phyloP scores from a whole-genome alignment of 1,140 invertebrate species.

The Cotesia vestalis region DNA sequence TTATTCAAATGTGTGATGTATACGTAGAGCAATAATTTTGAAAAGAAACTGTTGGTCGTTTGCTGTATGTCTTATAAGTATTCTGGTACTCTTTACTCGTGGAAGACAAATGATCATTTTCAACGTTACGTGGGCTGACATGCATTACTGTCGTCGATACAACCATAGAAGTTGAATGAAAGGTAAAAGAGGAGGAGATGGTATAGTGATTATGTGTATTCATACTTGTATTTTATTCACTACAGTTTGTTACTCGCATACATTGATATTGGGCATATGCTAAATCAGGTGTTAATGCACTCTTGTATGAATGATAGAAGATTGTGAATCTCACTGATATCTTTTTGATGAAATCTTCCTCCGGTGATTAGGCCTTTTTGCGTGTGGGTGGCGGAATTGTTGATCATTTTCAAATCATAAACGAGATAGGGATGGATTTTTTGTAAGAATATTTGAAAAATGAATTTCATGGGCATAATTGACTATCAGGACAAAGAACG shows the following conservation, averaged over 20 bases:
- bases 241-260: slow-evolving; percentile 21
- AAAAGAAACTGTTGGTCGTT: slow-evolving; percentile 31
- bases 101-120: slow-evolving; percentile 41
- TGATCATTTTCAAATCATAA: slow-evolving; percentile 34
- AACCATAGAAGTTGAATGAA: slow-evolving; percentile 36
- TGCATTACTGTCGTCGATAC: slow-evolving; percentile 31
- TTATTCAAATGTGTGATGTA: slow-evolving; percentile 37
- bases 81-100: slow-evolving; percentile 17
- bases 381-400: slow-evolving; percentile 32
- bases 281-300: slow-evolving; percentile 34
- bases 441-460: background rate
- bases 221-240: slow-evolving; percentile 17
- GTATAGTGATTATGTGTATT: slow-evolving; percentile 18
- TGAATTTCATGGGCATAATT: background rate
- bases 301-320: slow-evolving; percentile 21
- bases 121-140: slow-evolving; percentile 31
- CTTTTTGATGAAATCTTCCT: slow-evolving; percentile 40
- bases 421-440: slow-evolving; percentile 9
- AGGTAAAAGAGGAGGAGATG: slow-evolving; percentile 31
- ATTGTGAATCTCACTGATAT: slow-evolving; percentile 35
- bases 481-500: background rate
- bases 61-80: slow-evolving; percentile 19
- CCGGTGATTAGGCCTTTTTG: slow-evolving; percentile 32
- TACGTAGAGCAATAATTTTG: slow-evolving; percentile 30
- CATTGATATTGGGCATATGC: background rate